Base-by-base conservation (phyloP, 2,113 vertebrate genomes). In the Crocuta crocuta region DNA sequence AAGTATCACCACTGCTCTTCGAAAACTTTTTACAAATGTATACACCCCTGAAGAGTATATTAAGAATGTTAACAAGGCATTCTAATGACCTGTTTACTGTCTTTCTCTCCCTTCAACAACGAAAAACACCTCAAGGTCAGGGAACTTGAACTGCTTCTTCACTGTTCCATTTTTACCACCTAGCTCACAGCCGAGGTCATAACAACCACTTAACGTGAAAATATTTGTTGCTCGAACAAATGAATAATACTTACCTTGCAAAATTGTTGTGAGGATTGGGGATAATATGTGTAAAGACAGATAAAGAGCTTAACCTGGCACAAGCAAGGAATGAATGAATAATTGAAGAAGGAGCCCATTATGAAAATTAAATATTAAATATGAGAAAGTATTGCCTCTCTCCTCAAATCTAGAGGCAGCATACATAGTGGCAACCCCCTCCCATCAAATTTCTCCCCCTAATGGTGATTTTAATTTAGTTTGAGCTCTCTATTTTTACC, bases 341-440 rank as follows among this genome's bases (percentile, higher is more conserved):
- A 73, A 55, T 2, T 92, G 39, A 97, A 86, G 43, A 66, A 82
- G 74, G 39, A 63, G 24, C 3, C 48, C 43, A 90, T 31, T 43
- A 58, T 33, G 24, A 91, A 80, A 87, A 96, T 89, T 50, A 78
- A 95, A 94, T 53, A 66, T 55, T 91, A 39, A 91, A 6, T 43
- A 89, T n/a, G 26, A 91, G 50, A 48, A 86, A 39, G 16, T 63
- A 43, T 45, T 68, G 55, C 23, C 50, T 82, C 35, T 33, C 16
- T 78, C 7, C 78, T 92, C 28, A 84, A 68, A 66, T 10, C 33
- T 43, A 45, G 13, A 88, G 66, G 35, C 26, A n/a, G 21, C 19
- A 48, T 31, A 39, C 23, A 55, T 2, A 21, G 26, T 26, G 17
- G 55, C 39, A 24, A 4, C 21, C 7, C 28, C 11, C 0, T 4